Conservation (phyloP, 1,140 invertebrate species). For the Sinonovacula constricta region DNA sequence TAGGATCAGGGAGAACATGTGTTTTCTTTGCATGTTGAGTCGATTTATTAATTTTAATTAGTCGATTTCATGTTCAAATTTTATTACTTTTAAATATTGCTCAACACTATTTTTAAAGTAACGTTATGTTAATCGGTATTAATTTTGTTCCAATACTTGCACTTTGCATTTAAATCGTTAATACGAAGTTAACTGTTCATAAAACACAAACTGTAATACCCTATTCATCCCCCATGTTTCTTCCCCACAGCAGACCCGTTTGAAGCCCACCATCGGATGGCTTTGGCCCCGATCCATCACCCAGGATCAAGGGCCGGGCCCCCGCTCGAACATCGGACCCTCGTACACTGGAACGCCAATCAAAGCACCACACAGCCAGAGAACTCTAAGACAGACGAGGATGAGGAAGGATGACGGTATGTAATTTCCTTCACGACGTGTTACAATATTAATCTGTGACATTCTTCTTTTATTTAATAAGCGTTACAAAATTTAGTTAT, state of each 20-base stretch:
- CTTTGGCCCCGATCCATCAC: background rate
- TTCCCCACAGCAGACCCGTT: background rate
- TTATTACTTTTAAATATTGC: too few relatives aligned
- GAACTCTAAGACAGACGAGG: slow-evolving; percentile 25
- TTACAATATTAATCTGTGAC: background rate
- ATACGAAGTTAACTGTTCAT: background rate
- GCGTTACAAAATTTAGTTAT: background rate
- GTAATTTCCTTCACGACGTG: background rate
- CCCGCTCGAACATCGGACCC: slow-evolving; percentile 13
- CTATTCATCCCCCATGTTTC: background rate
- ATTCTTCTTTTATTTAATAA: background rate
- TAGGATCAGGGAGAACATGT: too few relatives aligned
- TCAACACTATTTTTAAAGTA: too few relatives aligned
- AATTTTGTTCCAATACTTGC: too few relatives aligned
- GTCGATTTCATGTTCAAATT: too few relatives aligned
- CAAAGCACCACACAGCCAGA: background rate
- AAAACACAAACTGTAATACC: background rate
- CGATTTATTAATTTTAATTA: too few relatives aligned
- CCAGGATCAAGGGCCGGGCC: slow-evolving; percentile 1
- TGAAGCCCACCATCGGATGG: background rate
- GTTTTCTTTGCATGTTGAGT: too few relatives aligned
- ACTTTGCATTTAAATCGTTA: too few relatives aligned
- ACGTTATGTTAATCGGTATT: too few relatives aligned
- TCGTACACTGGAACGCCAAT: slow-evolving; percentile 39
- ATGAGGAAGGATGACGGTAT: slow-evolving; percentile 35